These are phyloP conservation scores for Calliopum simillimum DNA, from an alignment of 2,888 invertebrate genomes.

Conservation along the genomic window DNA sequence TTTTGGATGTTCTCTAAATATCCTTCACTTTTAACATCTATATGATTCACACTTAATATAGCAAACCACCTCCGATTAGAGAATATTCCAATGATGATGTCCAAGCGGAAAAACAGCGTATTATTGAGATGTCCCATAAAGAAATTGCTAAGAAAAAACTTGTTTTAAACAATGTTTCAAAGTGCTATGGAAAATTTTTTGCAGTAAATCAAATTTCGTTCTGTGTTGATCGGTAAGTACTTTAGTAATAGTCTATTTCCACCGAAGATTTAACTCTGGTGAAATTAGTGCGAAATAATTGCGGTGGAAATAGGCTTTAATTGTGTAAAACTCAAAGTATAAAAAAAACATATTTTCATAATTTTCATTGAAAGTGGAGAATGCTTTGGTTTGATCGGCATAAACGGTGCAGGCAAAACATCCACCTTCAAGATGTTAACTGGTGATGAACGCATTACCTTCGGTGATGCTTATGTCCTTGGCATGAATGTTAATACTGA, in stretches of 20 bases:
- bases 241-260: too few species aligned
- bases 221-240: conserved; percentile 56
- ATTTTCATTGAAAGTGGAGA: conserved; percentile 68
- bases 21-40: background rate
- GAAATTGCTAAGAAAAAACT: conserved; percentile 68
- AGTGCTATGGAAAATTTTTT: conserved; percentile 77
- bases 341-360: too few species aligned
- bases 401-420: conserved; percentile 88
- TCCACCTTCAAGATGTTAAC: conserved; percentile 89
- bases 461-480: conserved; percentile 77
- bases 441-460: conserved; percentile 78
- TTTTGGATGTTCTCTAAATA: background rate
- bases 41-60: background rate
- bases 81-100: conserved; percentile 70
- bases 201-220: conserved; percentile 82
- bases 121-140: conserved; percentile 59
- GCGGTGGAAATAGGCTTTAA: too few species aligned
- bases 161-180: conserved; percentile 75
- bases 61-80: conserved; percentile 54
- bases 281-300: too few species aligned
- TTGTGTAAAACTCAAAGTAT: too few species aligned
- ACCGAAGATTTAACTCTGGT: too few species aligned
- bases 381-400: conserved; percentile 83
- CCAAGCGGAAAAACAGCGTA: conserved; percentile 67
- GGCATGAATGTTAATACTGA: conserved; percentile 70